Evolutionary conservation across 53 echinoderm and acorn worm species (phyloP).

Genomic region (Arbacia lixula): DNA sequence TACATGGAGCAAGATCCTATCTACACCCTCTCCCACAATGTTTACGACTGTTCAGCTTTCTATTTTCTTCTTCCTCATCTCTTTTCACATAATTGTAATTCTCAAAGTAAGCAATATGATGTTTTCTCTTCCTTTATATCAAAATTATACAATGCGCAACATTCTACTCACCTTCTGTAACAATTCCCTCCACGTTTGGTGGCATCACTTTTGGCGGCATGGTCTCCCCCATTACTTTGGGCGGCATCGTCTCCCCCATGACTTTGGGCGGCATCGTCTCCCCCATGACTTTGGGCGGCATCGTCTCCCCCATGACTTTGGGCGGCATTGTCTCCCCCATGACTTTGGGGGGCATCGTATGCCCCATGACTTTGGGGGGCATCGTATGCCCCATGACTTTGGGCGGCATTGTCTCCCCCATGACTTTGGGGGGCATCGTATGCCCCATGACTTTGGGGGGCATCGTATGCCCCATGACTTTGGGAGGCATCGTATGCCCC

Average conservation of each 20-base stretch:
- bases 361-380: conserved; percentile 41
- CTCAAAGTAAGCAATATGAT: too few relatives aligned
- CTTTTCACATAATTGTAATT: too few relatives aligned
- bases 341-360: conserved; percentile 41
- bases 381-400: not conserved
- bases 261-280: conserved; percentile 62
- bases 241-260: conserved; percentile 40
- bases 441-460: conserved; percentile 55
- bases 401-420: conserved; percentile 33
- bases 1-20: too few relatives aligned
- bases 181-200: conserved; percentile 40
- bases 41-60: too few relatives aligned
- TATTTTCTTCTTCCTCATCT: too few relatives aligned
- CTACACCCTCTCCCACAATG: too few relatives aligned
- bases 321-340: conserved; percentile 60
- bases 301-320: conserved; percentile 52
- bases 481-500: conserved; percentile 55
- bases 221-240: not conserved
- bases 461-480: conserved; percentile 53
- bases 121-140: too few relatives aligned
- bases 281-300: conserved; percentile 60
- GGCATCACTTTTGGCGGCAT: conserved; percentile 72
- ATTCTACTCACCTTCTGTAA: conserved; percentile 21
- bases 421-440: conserved; percentile 51
- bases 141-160: too few relatives aligned